Base-by-base conservation (phyloP, 2,888 invertebrate genomes). In the Petrophora chlorosata region DNA sequence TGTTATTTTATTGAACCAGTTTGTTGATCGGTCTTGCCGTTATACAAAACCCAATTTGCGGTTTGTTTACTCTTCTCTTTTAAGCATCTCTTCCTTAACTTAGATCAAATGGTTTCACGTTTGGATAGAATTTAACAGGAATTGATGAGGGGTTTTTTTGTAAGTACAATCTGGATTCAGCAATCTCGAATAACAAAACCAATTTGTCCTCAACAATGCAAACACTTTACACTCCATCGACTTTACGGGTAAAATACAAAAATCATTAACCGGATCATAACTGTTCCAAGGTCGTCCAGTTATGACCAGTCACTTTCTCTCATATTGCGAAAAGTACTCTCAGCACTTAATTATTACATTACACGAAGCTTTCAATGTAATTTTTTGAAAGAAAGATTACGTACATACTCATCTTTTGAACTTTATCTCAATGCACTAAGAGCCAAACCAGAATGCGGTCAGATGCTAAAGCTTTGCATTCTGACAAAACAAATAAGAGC, bases 271-370 rank as follows among this genome's bases (percentile, higher is more conserved):
- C 40, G 14, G 28, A 48, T 34, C 14, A 45, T 42, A 56, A 51
- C 36, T 46, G 61, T 56, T 53, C 34, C 58, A 63, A 63, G 61
- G 59, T 53, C 54, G 51, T 35, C 53, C 35, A 45, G 56, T 54
- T 42, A 50, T 15, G 39, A 22, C 28, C 44, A 46, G 43, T 49
- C 30, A 59, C 63, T 63, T 63, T 63, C 63, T 59, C 58, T 38
- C 35, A 52, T 46, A 48, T 59, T 58, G 58, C 59, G 50, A 58
- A 55, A 32, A 44, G 13, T 13, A 50, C 17, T 26, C 19, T 16
- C 36, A n/a, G n/a, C n/a, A n/a, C n/a, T n/a, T n/a, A 40, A 34
- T 34, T 34, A 46, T 46, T 40, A 23, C 14, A 33, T 7, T 35
- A 23, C 13, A 9, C 8, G 32, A 26, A 42, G 35, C 10, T 42